Percentiles rank a stretch among this genome's conserved stretches.
phyloP scores from a whole-genome alignment of 2,797 vertebrate species.

The Rhabdophis nuchalis region DNA sequence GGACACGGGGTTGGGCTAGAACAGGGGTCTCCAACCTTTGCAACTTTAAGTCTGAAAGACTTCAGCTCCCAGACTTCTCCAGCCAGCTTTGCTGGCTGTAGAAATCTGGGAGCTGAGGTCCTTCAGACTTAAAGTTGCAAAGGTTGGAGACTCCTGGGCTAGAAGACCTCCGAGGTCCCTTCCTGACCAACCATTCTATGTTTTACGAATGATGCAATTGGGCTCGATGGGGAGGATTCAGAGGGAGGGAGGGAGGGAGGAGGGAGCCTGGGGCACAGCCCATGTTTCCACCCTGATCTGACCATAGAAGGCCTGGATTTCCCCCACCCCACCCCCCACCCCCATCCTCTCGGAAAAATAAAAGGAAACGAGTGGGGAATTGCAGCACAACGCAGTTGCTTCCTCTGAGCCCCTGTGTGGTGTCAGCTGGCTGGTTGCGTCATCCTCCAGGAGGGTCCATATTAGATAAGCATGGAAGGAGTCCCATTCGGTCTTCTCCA shows the following conservation, averaged over 20 bases:
- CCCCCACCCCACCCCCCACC: neutral
- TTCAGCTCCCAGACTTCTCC: too few relatives aligned
- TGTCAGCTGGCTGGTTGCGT: neutral
- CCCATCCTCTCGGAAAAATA: neutral
- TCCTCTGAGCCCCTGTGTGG: neutral
- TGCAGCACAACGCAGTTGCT: neutral
- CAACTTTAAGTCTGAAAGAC: too few relatives aligned
- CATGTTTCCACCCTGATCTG: neutral
- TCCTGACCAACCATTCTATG: neutral
- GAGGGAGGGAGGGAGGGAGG: too few relatives aligned
- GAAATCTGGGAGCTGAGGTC: too few relatives aligned
- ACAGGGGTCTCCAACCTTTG: too few relatives aligned
- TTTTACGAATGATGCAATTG: neutral
- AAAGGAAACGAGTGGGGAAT: neutral
- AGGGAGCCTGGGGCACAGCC: neutral
- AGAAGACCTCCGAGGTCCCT: neutral
- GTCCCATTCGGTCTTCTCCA: neutral
- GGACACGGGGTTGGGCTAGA: too few relatives aligned
- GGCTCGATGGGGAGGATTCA: neutral
- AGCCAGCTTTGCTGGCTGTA: too few relatives aligned
- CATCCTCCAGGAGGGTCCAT: neutral
- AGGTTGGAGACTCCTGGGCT: too few relatives aligned
- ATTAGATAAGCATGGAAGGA: neutral
- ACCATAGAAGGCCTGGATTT: neutral
- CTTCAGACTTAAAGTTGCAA: too few relatives aligned